Conservation (phyloP, 2,113 vertebrate genomes). For the Alexandromys fortis region DNA sequence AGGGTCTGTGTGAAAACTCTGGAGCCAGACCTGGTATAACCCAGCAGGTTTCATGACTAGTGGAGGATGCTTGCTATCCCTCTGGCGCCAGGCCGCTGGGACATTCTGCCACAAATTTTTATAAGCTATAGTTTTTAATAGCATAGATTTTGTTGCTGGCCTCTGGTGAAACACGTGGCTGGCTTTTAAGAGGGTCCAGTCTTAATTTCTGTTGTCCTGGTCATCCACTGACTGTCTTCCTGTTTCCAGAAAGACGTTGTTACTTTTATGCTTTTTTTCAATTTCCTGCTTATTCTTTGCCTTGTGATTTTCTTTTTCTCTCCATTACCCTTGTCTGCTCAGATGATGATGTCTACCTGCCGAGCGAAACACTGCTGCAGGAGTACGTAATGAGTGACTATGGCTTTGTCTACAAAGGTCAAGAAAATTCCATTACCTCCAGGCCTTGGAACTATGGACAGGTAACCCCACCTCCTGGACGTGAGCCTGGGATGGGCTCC, state of each 20-base stretch:
- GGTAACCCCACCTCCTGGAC: constrained; percentile 79
- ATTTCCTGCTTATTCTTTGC: constrained; percentile 21
- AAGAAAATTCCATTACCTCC: constrained; percentile 82
- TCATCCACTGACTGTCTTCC: background rate
- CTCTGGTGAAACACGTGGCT: background rate
- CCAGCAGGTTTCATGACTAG: no score
- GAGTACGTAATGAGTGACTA: constrained; percentile 93
- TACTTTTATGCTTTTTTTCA: background rate
- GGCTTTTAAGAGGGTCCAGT: background rate
- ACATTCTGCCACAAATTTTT: no score
- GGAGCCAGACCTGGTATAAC: no score
- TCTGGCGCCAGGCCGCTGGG: no score
- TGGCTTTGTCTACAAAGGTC: constrained; percentile 89
- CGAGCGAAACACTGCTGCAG: constrained; percentile 86
- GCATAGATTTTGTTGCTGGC: background rate
- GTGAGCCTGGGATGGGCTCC: background rate
- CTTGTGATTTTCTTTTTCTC: background rate
- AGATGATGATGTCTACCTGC: constrained; percentile 91
- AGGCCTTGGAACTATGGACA: constrained; percentile 92
- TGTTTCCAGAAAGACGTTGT: background rate
- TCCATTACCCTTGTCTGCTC: background rate
- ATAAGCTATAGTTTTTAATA: background rate
- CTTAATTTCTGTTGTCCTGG: background rate
- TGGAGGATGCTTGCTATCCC: no score
- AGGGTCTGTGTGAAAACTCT: no score